Conservation (phyloP, 2,797 vertebrate genomes). For the Urocyon cinereoargenteus region DNA sequence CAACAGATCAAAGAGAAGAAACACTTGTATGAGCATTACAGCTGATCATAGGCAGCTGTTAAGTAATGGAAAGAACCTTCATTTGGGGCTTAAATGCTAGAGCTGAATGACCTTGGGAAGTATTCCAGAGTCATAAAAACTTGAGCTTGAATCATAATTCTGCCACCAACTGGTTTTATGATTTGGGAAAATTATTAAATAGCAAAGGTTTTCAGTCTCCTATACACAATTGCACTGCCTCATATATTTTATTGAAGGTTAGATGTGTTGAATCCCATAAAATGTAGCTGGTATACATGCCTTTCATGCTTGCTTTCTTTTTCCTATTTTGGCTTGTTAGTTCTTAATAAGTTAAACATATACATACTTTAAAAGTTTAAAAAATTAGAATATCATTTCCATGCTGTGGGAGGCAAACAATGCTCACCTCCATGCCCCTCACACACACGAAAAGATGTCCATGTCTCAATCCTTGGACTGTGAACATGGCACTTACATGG, state of each 20-base stretch:
- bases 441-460: background rate
- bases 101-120: background rate
- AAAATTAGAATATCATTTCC: background rate
- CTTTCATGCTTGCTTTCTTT: background rate
- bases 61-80: background rate
- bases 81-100: background rate
- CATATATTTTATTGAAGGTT: background rate
- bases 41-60: background rate
- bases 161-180: background rate
- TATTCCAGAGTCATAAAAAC: background rate
- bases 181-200: conserved; percentile 7
- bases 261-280: background rate
- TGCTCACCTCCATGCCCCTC: background rate
- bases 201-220: background rate
- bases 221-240: background rate
- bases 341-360: background rate
- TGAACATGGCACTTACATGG: background rate
- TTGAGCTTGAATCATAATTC: background rate
- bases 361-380: background rate
- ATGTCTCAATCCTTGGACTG: background rate
- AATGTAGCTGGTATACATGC: background rate
- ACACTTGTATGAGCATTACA: background rate
- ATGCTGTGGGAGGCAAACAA: background rate
- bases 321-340: background rate
- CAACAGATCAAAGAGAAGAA: background rate